phyloP scores from a whole-genome alignment of 1,140 invertebrate genomes.

The Drosophila dunni region DNA sequence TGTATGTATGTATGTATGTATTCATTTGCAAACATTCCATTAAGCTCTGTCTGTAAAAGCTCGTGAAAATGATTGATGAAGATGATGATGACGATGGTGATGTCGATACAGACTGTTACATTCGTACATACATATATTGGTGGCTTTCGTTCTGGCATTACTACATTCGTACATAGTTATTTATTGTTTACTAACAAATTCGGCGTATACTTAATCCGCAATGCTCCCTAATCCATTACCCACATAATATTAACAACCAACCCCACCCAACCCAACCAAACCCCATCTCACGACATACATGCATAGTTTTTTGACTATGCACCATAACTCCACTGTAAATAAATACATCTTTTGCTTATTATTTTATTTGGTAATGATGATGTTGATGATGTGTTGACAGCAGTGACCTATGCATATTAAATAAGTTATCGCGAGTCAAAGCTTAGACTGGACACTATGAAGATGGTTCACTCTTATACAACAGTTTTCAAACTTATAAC shows the following conservation, averaged over 20 bases:
- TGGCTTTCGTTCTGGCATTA: not conserved
- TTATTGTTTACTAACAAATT: conserved; percentile 9
- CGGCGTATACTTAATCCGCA: not conserved
- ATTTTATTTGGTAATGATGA: not conserved
- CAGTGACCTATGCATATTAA: not conserved
- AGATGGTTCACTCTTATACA: too few species aligned
- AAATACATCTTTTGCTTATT: not conserved
- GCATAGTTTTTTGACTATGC: conserved; percentile 5
- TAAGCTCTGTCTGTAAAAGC: not conserved
- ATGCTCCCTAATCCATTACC: too few species aligned
- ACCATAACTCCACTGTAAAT: conserved; percentile 2
- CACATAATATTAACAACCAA: too few species aligned
- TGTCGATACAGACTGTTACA: not conserved
- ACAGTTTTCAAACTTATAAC: too few species aligned
- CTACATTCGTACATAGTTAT: conserved; percentile 17
- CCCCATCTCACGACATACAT: not conserved
- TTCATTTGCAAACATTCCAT: not conserved
- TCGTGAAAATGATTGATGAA: too few species aligned
- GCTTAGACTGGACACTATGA: too few species aligned
- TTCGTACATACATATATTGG: not conserved
- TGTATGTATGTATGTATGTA: not conserved
- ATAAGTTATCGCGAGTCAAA: too few species aligned
- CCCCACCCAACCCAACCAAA: not conserved
- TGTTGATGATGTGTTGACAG: not conserved
- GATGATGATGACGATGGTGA: not conserved